These are phyloP conservation scores for Bilobella aurantiaca DNA, from an alignment of 1,140 invertebrate species.

Conservation along the genomic window DNA sequence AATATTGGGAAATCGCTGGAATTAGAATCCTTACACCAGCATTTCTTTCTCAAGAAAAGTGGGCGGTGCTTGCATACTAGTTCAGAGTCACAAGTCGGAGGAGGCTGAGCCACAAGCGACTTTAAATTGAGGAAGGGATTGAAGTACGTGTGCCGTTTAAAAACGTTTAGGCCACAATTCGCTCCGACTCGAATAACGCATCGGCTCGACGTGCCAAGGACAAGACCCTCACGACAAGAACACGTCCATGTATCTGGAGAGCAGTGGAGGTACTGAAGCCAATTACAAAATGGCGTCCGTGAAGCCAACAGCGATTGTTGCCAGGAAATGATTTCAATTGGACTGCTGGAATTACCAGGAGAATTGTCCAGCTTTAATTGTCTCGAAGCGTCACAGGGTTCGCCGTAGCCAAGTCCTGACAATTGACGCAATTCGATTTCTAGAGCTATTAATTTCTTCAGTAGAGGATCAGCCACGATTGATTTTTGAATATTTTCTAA, in stretches of 20 bases:
- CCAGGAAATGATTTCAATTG: not conserved
- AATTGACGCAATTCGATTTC: not conserved
- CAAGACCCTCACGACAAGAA: not conserved
- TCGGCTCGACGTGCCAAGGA: not conserved
- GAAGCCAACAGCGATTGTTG: not conserved
- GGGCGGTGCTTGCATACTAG: not conserved
- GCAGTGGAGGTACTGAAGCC: not conserved
- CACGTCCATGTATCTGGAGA: not conserved
- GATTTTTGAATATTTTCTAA: not conserved
- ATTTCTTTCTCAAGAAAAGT: slow-evolving; percentile 1
- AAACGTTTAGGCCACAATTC: not conserved
- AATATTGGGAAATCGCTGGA: not conserved
- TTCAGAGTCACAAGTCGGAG: not conserved
- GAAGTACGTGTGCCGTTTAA: not conserved
- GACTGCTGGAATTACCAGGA: not conserved
- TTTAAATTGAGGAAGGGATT: not conserved
- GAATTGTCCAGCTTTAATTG: not conserved
- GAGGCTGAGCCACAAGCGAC: not conserved
- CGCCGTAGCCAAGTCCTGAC: not conserved
- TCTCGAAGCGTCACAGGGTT: not conserved
- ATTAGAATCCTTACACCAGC: not conserved
- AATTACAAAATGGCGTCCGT: not conserved
- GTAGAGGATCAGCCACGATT: not conserved
- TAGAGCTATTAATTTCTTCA: not conserved
- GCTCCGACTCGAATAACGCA: not conserved